Evolutionary conservation across 2,797 vertebrate species (phyloP).

Genomic region (Hirundo rustica): DNA sequence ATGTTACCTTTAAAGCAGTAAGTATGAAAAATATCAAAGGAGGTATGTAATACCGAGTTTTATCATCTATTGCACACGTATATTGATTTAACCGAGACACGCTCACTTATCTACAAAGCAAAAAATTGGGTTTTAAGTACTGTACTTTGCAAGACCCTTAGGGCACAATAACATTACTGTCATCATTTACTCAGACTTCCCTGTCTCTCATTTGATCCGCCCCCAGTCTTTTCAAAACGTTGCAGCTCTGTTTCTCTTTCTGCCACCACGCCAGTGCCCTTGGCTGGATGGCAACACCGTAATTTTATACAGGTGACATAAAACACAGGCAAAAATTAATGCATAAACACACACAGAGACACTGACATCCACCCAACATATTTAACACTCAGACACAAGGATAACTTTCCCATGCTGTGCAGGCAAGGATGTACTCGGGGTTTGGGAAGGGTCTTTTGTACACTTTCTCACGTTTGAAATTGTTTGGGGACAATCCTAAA

Average conservation of each 20-base stretch:
- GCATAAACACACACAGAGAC: neutral
- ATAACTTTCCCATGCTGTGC: neutral
- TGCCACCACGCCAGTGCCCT: neutral
- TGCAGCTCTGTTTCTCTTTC: neutral
- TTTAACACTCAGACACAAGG: neutral
- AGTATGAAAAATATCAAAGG: conserved; percentile 51
- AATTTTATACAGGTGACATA: rapidly evolving
- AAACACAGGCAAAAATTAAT: neutral
- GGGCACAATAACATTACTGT: conserved; percentile 56
- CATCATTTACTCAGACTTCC: conserved; percentile 27
- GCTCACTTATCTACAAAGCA: conserved; percentile 64
- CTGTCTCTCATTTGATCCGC: neutral
- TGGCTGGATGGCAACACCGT: neutral
- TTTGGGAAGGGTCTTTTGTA: neutral
- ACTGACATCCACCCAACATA: rapidly evolving
- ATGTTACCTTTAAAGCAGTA: conserved; percentile 35
- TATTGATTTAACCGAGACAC: conserved; percentile 51
- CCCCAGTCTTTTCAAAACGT: neutral
- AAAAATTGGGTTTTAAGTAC: conserved; percentile 63
- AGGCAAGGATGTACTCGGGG: neutral
- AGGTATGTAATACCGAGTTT: conserved; percentile 43
- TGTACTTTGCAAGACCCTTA: conserved; percentile 47
- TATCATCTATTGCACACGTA: conserved; percentile 24
- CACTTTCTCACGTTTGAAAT: neutral
- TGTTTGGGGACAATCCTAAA: neutral